phyloP scores from a whole-genome alignment of 1,140 invertebrate genomes.

The Chrysoperla carnea region DNA sequence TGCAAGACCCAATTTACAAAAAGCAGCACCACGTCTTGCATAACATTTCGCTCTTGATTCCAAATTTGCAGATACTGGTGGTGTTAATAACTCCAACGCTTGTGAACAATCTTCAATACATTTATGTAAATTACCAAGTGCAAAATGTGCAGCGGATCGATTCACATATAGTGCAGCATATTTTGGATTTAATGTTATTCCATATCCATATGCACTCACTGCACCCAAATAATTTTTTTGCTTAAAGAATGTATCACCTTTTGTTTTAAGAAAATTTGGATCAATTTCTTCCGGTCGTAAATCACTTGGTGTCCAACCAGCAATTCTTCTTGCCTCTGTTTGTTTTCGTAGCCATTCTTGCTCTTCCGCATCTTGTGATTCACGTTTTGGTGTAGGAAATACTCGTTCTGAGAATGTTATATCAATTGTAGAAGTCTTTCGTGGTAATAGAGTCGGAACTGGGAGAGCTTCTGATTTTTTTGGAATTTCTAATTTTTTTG shows the following conservation, averaged over 20 bases:
- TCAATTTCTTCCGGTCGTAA: constrained; percentile 65
- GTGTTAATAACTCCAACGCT: constrained; percentile 53
- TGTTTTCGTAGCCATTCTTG: constrained; percentile 70
- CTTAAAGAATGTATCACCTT: constrained; percentile 63
- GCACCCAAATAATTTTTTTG: constrained; percentile 59
- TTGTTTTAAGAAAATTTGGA: constrained; percentile 63
- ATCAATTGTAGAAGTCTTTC: constrained; percentile 36
- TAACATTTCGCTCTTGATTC: constrained; percentile 47
- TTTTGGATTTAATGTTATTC: constrained; percentile 54
- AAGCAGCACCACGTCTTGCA: constrained; percentile 47
- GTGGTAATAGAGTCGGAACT: constrained; percentile 27
- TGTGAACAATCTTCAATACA: constrained; percentile 28
- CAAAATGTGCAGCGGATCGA: constrained; percentile 58
- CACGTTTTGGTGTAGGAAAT: constrained; percentile 68
- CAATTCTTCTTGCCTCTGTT: constrained; percentile 46
- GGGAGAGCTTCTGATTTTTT: constrained; percentile 17
- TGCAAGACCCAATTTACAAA: constrained; percentile 48
- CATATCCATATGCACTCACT: constrained; percentile 63
- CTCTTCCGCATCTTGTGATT: constrained; percentile 55
- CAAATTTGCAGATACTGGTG: constrained; percentile 51
- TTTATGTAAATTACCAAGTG: constrained; percentile 34
- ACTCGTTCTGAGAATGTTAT: constrained; percentile 56
- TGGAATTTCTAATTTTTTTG: constrained; percentile 22
- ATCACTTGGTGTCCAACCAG: constrained; percentile 57
- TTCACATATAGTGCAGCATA: constrained; percentile 56